These are phyloP conservation scores for Neogobius melanostomus DNA, from an alignment of 2,113 vertebrate species.

Conservation along the genomic window DNA sequence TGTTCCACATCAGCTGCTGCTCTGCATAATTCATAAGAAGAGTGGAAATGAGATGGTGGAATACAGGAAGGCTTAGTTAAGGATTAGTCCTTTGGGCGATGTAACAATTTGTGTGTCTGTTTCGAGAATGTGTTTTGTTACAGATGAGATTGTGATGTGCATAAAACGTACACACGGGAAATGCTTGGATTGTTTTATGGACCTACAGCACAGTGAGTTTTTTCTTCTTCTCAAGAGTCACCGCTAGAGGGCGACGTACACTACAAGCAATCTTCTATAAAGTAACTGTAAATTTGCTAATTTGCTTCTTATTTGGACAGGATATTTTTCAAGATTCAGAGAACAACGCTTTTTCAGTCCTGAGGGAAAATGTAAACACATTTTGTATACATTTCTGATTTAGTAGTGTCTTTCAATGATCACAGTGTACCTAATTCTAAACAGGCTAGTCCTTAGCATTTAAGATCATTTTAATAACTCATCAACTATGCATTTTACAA, in stretches of 20 bases:
- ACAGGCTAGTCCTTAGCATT: neutral
- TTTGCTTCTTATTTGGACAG: neutral
- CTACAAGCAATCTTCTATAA: neutral
- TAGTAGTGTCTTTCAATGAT: neutral
- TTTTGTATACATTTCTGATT: no score
- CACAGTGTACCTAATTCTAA: neutral
- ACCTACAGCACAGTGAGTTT: neutral
- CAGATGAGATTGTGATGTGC: neutral
- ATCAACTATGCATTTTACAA: neutral
- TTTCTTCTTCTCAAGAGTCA: neutral
- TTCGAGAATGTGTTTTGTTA: neutral
- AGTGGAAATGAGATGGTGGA: conserved; percentile 40
- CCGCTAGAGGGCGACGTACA: conserved; percentile 56
- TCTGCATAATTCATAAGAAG: conserved; percentile 54
- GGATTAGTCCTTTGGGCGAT: conserved; percentile 12
- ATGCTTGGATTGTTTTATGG: neutral
- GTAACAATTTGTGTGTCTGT: neutral
- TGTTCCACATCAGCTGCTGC: conserved; percentile 59
- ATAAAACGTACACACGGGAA: neutral
- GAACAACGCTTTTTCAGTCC: no score
- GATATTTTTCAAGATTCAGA: neutral
- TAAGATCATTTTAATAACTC: neutral
- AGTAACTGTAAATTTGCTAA: neutral
- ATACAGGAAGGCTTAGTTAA: conserved; percentile 32
- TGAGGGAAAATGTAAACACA: no score